Percentiles rank a stretch among this genome's conserved stretches.
Conservation (phyloP, 2,797 vertebrate genomes). For the Peromyscus melanophrys region DNA sequence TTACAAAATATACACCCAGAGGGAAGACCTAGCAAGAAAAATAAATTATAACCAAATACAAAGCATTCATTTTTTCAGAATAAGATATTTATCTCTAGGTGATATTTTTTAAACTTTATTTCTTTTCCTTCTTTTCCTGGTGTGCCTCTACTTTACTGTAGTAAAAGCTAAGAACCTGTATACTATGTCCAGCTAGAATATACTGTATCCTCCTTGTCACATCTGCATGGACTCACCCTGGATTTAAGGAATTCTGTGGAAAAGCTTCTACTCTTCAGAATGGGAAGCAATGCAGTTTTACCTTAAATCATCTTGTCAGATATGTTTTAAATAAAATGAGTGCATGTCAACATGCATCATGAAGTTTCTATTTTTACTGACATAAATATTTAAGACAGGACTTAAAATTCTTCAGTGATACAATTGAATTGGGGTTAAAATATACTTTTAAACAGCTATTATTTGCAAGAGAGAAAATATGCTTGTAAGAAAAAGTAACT, state of each 20-base stretch:
- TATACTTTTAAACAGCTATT: slow-evolving; percentile 23
- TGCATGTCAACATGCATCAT: slow-evolving; percentile 4
- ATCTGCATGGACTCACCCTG: not conserved
- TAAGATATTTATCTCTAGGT: not conserved
- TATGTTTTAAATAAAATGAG: slow-evolving; percentile 52
- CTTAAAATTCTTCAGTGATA: slow-evolving; percentile 24
- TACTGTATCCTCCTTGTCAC: not conserved
- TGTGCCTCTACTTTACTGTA: not conserved
- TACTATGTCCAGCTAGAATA: not conserved
- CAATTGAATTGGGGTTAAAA: slow-evolving; percentile 14
- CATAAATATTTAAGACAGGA: slow-evolving; percentile 9
- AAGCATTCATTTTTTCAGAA: not conserved
- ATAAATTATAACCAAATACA: not conserved
- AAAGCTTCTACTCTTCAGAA: not conserved
- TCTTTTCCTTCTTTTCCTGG: not conserved
- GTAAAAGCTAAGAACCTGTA: not conserved
- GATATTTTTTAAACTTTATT: not conserved
- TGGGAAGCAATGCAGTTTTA: not conserved
- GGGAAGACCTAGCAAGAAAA: not conserved
- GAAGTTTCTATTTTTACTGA: slow-evolving; percentile 31
- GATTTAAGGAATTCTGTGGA: not conserved
- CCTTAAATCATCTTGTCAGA: slow-evolving; percentile 14
- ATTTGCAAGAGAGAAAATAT: slow-evolving; percentile 65
- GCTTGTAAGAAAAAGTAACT: slow-evolving; percentile 54
- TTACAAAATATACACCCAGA: not conserved